These are phyloP conservation scores for Hippolais icterina DNA, from an alignment of 2,113 vertebrate genomes.

Conservation along the genomic window DNA sequence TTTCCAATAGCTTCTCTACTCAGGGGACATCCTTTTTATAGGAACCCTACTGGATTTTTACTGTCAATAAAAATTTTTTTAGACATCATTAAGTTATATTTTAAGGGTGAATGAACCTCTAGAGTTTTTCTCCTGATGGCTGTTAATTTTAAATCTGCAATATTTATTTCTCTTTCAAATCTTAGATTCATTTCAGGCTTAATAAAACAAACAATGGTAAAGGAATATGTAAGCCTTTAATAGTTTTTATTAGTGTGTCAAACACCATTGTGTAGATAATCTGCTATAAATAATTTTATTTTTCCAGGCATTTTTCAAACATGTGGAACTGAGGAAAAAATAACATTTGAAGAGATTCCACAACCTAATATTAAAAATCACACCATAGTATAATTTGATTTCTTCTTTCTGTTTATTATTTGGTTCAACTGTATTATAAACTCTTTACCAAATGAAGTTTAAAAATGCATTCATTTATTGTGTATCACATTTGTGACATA, in stretches of 20 bases:
- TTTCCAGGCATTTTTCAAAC: neutral
- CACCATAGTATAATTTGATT: neutral
- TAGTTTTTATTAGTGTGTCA: neutral
- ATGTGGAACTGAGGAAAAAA: neutral
- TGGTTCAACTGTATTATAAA: neutral
- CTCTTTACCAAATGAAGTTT: neutral
- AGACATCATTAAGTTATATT: conserved; percentile 37
- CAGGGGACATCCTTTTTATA: conserved; percentile 16
- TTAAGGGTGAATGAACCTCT: conserved; percentile 21
- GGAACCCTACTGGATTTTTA: conserved; percentile 25
- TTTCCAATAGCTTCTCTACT: conserved; percentile 44
- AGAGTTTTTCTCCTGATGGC: neutral
- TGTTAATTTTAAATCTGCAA: neutral
- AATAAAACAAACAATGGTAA: neutral
- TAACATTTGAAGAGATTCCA: accelerated
- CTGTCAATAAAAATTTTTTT: neutral
- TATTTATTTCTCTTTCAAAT: neutral
- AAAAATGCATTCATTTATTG: neutral
- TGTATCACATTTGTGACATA: neutral
- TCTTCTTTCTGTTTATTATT: neutral
- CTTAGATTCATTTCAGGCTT: neutral
- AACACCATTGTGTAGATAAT: neutral
- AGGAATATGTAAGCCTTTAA: neutral
- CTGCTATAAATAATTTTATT: neutral
- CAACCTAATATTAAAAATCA: neutral